Evolutionary conservation across 1,140 invertebrate genomes (phyloP).

Genomic region (Aphis gossypii): DNA sequence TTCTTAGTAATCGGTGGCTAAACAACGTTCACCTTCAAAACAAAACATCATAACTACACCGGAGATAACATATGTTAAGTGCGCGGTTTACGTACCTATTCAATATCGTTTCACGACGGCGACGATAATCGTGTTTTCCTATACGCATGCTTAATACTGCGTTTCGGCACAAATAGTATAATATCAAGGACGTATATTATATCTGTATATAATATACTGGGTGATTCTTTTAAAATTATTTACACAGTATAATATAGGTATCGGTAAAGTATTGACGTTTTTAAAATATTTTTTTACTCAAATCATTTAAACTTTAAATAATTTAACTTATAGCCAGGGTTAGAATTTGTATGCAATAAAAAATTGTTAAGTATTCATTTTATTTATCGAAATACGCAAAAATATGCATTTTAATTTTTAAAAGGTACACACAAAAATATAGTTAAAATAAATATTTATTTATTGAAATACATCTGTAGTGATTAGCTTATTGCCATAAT

Average conservation of each 20-base stretch:
- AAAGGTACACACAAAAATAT: too few relatives aligned
- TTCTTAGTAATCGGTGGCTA: neutral
- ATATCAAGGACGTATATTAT: neutral
- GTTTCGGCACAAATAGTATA: neutral
- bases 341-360: too few relatives aligned
- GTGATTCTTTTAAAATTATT: neutral
- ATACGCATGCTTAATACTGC: neutral
- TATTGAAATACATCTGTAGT: too few relatives aligned
- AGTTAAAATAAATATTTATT: too few relatives aligned
- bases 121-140: constrained; percentile 6
- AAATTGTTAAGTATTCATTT: too few relatives aligned
- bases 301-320: neutral
- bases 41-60: neutral
- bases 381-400: too few relatives aligned
- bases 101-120: constrained; percentile 7
- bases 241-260: neutral
- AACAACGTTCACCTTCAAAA: neutral
- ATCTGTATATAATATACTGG: neutral
- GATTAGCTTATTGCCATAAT: too few relatives aligned
- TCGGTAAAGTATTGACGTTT: too few relatives aligned
- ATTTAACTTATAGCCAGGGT: neutral
- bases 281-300: neutral
- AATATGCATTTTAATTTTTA: too few relatives aligned
- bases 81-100: neutral
- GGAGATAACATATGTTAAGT: neutral